Evolutionary conservation across 2,113 vertebrate species (phyloP), one percentile per base, ranked within the genome.

Genomic region (Leucosticte australis): DNA sequence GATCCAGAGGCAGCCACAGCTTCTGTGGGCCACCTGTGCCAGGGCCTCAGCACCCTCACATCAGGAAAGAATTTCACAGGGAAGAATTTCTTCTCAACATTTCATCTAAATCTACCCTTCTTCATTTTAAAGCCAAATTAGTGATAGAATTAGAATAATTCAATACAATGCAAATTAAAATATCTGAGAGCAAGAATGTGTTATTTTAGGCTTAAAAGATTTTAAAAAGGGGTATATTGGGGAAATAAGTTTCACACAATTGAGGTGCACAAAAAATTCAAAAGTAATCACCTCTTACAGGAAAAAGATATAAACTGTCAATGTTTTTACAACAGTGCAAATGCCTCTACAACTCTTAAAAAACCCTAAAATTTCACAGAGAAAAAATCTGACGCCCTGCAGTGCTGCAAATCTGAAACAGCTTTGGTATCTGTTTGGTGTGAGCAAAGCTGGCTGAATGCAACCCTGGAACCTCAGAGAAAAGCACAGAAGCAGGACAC

Each of bases 381-480:
- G 41, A 42, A 71, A 13, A 73, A 12, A 21, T 4, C 33, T 7
- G 50, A 20, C 37, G 46, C 31, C 44, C 27, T 44, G 50, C 59
- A 47, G 73, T 9, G 33, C 33, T 60, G 59, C 24, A 73, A 50
- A 59, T 2, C 47, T 47, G 59, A 42, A 39, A 69, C 0, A 49
- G n/a, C 41, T 77, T 30, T 30, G 59, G 35, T 22, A 22, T 50
- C n/a, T 0, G 0, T 37, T 37, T 42, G 57, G 10, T 14, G 13
- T 17, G 55, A 80, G 50, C 1, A 7, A 49, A 70, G 44, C 39
- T 46, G 49, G 22, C 26, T 12, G 27, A 62, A 53, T 19, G 10
- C 57, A 74, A 10, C 0, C 0, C 28, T 20, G 16, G 4, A 41
- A 78, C 23, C 16, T 46, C 37, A 24, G 28, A 89, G 33, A 21